Percentiles rank a stretch among this genome's conserved stretches.
Conservation (phyloP, 2,888 invertebrate genomes). For the Erynnis tages region DNA sequence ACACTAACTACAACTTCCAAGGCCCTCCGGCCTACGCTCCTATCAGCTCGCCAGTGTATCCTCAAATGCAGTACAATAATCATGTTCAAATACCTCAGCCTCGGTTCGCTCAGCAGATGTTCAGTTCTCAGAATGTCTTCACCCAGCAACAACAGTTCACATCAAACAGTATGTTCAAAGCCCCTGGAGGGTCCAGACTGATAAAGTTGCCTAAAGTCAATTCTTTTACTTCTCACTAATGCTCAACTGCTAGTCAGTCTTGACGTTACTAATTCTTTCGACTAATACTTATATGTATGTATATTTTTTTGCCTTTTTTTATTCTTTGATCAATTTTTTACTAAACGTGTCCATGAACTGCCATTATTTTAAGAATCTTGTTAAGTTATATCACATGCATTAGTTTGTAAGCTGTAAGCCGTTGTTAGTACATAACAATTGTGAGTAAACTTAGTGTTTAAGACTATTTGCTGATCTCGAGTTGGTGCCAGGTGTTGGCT, state of each 20-base stretch:
- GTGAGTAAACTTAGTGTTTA: constrained; percentile 68
- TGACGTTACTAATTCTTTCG: constrained; percentile 38
- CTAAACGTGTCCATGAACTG: constrained; percentile 62
- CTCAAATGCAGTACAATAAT: constrained; percentile 71
- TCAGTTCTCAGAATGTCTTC: constrained; percentile 45
- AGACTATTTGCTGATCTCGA: constrained; percentile 77
- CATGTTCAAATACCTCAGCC: constrained; percentile 72
- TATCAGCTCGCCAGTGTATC: constrained; percentile 63
- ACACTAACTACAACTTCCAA: constrained; percentile 45
- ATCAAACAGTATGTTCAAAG: constrained; percentile 54
- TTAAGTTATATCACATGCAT: constrained; percentile 64
- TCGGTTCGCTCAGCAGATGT: constrained; percentile 49
- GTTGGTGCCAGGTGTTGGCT: constrained; percentile 69
- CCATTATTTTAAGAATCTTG: constrained; percentile 70
- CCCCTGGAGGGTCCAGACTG: constrained; percentile 59
- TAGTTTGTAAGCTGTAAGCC: constrained; percentile 70
- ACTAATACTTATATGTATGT: constrained; percentile 46
- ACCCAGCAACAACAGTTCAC: constrained; percentile 49
- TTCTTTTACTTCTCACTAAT: constrained; percentile 53
- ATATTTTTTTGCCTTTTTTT: constrained; percentile 52
- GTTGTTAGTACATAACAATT: constrained; percentile 64
- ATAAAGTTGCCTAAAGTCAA: constrained; percentile 64
- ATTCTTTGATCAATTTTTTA: constrained; percentile 57
- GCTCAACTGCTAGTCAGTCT: constrained; percentile 49
- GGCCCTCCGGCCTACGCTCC: constrained; percentile 52